A percentile compares a stretch with the other conserved stretches of the same genome.
Evolutionary conservation across 2,113 vertebrate species (phyloP).

Genomic region (Carettochelys insculpta): DNA sequence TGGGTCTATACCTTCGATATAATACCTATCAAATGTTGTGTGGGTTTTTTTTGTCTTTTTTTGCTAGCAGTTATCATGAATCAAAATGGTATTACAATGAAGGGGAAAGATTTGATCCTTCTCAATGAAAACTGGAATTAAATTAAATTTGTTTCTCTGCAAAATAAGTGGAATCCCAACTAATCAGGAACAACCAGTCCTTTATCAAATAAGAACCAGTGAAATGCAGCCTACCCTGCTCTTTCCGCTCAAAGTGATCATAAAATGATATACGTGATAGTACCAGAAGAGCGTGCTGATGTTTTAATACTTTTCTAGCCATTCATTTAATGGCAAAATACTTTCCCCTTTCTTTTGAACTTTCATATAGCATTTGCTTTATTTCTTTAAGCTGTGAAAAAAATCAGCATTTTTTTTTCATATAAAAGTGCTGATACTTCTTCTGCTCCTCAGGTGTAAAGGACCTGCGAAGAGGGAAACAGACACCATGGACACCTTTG

Average conservation of each 20-base stretch:
- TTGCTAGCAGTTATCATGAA: not conserved
- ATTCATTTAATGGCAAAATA: not conserved
- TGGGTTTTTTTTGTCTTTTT: too few species aligned
- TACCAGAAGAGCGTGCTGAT: rapidly evolving
- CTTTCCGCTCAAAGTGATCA: not conserved
- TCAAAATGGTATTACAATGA: constrained; percentile 5
- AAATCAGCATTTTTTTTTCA: not conserved
- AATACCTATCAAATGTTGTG: constrained; percentile 15
- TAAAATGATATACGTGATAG: not conserved
- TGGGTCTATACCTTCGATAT: not conserved
- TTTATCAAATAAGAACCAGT: not conserved
- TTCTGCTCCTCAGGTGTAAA: constrained; percentile 81
- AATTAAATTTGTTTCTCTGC: constrained; percentile 2
- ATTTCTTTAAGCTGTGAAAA: not conserved
- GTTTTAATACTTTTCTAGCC: not conserved
- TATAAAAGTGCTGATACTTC: not conserved
- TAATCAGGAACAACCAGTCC: not conserved
- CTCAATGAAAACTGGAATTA: constrained; percentile 36
- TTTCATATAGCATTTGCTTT: not conserved
- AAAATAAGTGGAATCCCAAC: constrained; percentile 1
- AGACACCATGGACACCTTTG: constrained; percentile 98
- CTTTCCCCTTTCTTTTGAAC: not conserved
- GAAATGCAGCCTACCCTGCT: not conserved
- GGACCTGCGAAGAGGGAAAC: constrained; percentile 87
- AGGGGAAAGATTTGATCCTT: not conserved